Percentiles rank a stretch among this genome's conserved stretches.
Evolutionary conservation across 2,888 invertebrate species (phyloP).

Genomic region (Stenurella melanura): DNA sequence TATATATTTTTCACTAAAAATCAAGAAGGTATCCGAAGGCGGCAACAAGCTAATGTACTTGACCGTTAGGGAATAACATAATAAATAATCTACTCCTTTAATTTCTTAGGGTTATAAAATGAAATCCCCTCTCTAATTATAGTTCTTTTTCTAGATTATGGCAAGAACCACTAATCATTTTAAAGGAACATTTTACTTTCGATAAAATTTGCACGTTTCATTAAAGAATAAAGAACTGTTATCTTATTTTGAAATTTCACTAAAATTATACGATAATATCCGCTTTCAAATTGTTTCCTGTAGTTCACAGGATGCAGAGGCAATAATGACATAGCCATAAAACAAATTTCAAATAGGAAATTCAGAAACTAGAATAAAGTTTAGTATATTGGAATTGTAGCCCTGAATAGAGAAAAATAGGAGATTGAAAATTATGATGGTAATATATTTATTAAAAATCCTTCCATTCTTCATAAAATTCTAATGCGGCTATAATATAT

Average conservation of each 20-base stretch:
- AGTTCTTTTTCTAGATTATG: too few relatives aligned
- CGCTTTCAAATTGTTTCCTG: slow-evolving; percentile 16
- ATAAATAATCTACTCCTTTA: too few relatives aligned
- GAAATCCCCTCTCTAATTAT: too few relatives aligned
- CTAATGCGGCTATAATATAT: neutral
- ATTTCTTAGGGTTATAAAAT: too few relatives aligned
- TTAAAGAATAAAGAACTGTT: neutral
- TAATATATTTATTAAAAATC: neutral
- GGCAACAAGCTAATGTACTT: too few relatives aligned
- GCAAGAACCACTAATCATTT: too few relatives aligned
- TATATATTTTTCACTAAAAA: too few relatives aligned
- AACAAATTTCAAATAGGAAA: neutral
- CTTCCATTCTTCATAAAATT: neutral
- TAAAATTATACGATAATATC: neutral
- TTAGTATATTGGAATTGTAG: neutral
- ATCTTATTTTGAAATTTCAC: neutral
- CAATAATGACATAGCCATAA: neutral
- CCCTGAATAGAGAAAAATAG: neutral
- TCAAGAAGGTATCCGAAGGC: too few relatives aligned
- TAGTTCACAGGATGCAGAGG: neutral
- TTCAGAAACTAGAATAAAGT: slow-evolving; percentile 3
- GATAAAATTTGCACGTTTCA: neutral
- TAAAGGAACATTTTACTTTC: neutral
- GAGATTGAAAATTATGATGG: neutral
- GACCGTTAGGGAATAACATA: too few relatives aligned